These are phyloP conservation scores for Murina feae DNA, from an alignment of 2,113 vertebrate genomes.

Conservation along the genomic window DNA sequence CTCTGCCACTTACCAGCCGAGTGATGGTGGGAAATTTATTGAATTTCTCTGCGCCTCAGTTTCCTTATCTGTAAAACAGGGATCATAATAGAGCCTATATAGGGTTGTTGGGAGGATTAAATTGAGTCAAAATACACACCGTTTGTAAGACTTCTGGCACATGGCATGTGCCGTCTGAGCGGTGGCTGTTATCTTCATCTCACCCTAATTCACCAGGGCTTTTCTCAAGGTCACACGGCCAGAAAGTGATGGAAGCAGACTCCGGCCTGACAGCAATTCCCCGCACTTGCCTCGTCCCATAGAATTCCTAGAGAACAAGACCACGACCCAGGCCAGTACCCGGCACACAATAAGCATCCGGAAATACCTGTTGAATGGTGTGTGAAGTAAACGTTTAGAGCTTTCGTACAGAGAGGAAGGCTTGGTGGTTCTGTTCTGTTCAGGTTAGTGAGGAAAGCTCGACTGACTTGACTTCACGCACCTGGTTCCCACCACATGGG, in stretches of 20 bases:
- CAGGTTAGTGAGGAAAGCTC: neutral
- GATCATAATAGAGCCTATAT: neutral
- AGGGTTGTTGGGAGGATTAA: neutral
- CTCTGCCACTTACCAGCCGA: neutral
- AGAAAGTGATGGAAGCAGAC: neutral
- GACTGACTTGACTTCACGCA: no score
- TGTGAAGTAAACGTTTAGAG: neutral
- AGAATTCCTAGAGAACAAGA: neutral
- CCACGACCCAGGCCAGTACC: neutral
- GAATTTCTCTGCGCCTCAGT: neutral
- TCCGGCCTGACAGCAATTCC: neutral
- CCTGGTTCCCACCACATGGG: accelerated
- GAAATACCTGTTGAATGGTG: neutral
- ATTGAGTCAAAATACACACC: neutral
- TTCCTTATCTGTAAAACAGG: neutral
- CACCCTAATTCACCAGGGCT: neutral
- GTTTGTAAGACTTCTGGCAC: neutral
- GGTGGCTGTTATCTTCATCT: neutral
- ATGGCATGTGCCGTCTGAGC: accelerated
- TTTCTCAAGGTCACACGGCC: neutral
- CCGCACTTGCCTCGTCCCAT: neutral
- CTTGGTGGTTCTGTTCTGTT: neutral
- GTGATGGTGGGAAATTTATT: neutral
- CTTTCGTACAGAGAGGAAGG: neutral
- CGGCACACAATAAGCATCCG: neutral